A percentile compares a stretch with the other conserved stretches of the same genome.
Conservation (phyloP, 2,888 invertebrate species). For the Microctonus aethiopoides region DNA sequence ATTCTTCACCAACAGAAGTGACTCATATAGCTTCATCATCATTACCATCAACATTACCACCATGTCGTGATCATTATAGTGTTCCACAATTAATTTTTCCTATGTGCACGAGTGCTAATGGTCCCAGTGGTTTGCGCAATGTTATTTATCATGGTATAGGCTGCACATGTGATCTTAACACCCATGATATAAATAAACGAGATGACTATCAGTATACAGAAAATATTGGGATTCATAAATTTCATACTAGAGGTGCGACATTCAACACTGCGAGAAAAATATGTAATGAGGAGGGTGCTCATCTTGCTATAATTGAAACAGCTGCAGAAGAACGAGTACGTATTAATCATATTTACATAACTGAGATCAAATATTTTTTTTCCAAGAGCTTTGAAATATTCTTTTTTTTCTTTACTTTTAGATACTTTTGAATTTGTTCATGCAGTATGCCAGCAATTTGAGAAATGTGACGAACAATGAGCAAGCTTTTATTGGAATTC, state of each 20-base stretch:
- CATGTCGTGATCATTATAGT: slow-evolving; percentile 32
- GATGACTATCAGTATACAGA: slow-evolving; percentile 56
- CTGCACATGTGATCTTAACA: slow-evolving; percentile 53
- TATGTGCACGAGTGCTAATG: slow-evolving; percentile 37
- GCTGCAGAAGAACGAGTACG: slow-evolving; percentile 45
- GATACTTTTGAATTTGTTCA: slow-evolving; percentile 49
- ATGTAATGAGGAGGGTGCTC: slow-evolving; percentile 59
- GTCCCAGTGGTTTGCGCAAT: slow-evolving; percentile 37
- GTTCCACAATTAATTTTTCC: slow-evolving; percentile 43
- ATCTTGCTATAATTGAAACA: slow-evolving; percentile 51
- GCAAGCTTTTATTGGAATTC: slow-evolving; percentile 56
- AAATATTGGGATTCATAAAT: slow-evolving; percentile 56
- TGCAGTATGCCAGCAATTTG: slow-evolving; percentile 42
- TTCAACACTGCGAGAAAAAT: slow-evolving; percentile 59
- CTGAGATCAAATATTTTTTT: background rate
- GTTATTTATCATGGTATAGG: slow-evolving; percentile 52
- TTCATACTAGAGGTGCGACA: slow-evolving; percentile 52
- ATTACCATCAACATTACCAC: slow-evolving; percentile 23
- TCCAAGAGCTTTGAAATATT: too few relatives aligned
- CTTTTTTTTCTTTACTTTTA: slow-evolving; percentile 25
- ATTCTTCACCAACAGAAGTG: slow-evolving; percentile 11
- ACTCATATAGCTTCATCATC: background rate
- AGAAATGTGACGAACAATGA: slow-evolving; percentile 51
- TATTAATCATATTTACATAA: background rate
- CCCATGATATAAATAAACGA: slow-evolving; percentile 41